These are phyloP conservation scores for Carcharodon carcharias DNA, from an alignment of 2,797 vertebrate genomes.

Conservation along the genomic window DNA sequence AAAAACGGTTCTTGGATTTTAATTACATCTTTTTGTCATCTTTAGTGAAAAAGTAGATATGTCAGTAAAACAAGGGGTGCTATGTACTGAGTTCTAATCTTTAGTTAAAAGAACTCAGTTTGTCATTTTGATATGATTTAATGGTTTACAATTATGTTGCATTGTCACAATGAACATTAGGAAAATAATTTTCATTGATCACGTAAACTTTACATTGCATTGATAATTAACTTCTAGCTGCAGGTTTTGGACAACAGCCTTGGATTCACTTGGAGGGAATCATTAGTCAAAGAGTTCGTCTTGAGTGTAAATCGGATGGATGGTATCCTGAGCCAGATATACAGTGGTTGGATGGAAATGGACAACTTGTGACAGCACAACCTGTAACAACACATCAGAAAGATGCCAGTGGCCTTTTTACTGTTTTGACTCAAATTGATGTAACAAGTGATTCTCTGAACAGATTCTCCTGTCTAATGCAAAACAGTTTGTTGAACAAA, in stretches of 20 bases:
- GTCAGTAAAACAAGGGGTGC: neutral
- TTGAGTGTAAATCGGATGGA: neutral
- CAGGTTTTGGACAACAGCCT: constrained; percentile 27
- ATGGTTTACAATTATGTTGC: neutral
- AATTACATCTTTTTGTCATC: neutral
- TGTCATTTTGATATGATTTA: neutral
- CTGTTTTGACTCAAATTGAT: neutral
- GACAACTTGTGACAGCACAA: neutral
- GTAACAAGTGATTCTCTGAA: neutral
- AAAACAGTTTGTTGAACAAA: neutral
- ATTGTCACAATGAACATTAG: neutral
- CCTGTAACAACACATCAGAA: neutral
- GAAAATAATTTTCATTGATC: neutral
- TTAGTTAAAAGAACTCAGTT: neutral
- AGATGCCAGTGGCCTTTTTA: constrained; percentile 32
- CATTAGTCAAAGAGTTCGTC: neutral
- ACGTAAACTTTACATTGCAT: neutral
- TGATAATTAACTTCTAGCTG: constrained; percentile 36
- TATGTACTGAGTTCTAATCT: neutral
- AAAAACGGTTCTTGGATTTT: constrained; percentile 22
- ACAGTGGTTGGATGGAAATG: constrained; percentile 28
- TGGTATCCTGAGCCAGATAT: neutral
- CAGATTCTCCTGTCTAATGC: neutral
- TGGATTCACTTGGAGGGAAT: constrained; percentile 36
- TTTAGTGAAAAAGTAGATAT: neutral